Evolutionary conservation across 1,140 invertebrate genomes (phyloP).

Genomic region (Thaumetopoea pityocampa): DNA sequence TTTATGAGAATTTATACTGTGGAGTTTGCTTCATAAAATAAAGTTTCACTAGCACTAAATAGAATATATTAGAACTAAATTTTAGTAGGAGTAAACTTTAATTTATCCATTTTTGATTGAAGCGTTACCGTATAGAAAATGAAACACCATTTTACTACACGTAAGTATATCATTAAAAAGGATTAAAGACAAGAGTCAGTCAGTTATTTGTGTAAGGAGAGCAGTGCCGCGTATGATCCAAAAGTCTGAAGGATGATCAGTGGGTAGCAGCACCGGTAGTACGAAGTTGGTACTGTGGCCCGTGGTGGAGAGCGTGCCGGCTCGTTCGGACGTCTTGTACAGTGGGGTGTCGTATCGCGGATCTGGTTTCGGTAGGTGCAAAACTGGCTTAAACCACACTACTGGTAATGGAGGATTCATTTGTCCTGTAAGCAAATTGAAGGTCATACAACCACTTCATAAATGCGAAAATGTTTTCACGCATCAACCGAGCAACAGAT

Average conservation of each 20-base stretch:
- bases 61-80: too few species aligned
- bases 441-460: too few species aligned
- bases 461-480: too few species aligned
- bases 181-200: conserved; percentile 24
- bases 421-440: conserved; percentile 38
- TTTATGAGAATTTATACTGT: too few species aligned
- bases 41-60: too few species aligned
- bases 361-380: conserved; percentile 77
- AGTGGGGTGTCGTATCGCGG: conserved; percentile 85
- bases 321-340: conserved; percentile 90
- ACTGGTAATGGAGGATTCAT: conserved; percentile 87
- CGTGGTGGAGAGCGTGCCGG: conserved; percentile 89
- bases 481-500: too few species aligned
- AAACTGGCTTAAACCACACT: conserved; percentile 83
- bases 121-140: too few species aligned
- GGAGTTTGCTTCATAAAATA: too few species aligned
- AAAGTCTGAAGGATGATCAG: conserved; percentile 79
- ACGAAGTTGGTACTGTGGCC: conserved; percentile 95
- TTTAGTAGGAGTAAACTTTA: too few species aligned
- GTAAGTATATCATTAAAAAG: neutral
- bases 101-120: too few species aligned
- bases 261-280: conserved; percentile 84
- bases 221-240: conserved; percentile 93
- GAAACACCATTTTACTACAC: too few species aligned
- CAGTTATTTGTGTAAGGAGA: conserved; percentile 84